phyloP scores from a whole-genome alignment of 2,888 invertebrate species.

The Gnatocerus cornutus region DNA sequence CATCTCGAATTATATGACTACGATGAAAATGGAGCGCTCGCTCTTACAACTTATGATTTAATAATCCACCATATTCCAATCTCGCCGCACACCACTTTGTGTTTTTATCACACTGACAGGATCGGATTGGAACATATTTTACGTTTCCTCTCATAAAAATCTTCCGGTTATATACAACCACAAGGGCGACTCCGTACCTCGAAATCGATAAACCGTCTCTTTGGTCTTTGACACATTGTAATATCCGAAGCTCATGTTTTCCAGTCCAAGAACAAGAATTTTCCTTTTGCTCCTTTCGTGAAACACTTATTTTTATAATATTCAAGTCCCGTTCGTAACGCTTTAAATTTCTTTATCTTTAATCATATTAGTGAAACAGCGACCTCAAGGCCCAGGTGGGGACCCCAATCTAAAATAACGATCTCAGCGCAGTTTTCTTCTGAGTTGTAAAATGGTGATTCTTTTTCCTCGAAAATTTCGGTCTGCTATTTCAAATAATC shows the following conservation, averaged over 20 bases:
- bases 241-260: slow-evolving; percentile 6
- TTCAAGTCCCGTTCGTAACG: not conserved
- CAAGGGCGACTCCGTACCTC: not conserved
- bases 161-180: slow-evolving; percentile 3
- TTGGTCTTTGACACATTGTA: slow-evolving; percentile 18
- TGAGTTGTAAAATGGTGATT: slow-evolving; percentile 8
- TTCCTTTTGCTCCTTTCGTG: slow-evolving; percentile 1
- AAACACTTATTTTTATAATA: slow-evolving; percentile 4
- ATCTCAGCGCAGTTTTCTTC: slow-evolving; percentile 5
- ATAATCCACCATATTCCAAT: slow-evolving; percentile 12
- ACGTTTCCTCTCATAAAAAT: slow-evolving; percentile 30
- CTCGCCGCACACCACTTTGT: slow-evolving; percentile 9
- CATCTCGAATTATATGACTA: not conserved
- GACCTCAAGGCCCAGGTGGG: slow-evolving; percentile 9
- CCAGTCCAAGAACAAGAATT: slow-evolving; percentile 4
- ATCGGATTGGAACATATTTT: slow-evolving; percentile 29
- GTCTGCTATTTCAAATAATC: slow-evolving; percentile 20
- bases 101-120: slow-evolving; percentile 19
- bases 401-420: slow-evolving; percentile 15
- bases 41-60: slow-evolving; percentile 6
- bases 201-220: slow-evolving; percentile 15
- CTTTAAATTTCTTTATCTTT: slow-evolving; percentile 22
- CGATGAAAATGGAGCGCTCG: slow-evolving; percentile 3
- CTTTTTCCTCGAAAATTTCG: not conserved
- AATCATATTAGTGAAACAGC: not conserved